Percentiles rank a stretch among this genome's conserved stretches.
These are phyloP conservation scores for Cottoperca gobio DNA, from an alignment of 2,797 vertebrate species.

Conservation along the genomic window DNA sequence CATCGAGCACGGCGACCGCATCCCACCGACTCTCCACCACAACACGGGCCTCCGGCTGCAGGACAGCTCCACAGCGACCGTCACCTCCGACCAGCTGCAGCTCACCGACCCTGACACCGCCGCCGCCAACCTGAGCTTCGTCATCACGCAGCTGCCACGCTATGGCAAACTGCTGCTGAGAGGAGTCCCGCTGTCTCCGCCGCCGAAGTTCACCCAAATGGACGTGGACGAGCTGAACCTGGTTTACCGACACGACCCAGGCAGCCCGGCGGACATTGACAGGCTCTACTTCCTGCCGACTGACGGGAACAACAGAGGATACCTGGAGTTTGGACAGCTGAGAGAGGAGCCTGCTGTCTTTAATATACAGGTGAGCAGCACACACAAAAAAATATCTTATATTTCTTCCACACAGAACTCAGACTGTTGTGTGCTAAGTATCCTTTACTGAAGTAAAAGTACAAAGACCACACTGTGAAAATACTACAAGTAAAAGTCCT, in stretches of 20 bases:
- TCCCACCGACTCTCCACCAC: slow-evolving; percentile 71
- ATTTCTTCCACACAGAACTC: not conserved
- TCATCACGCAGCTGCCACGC: slow-evolving; percentile 71
- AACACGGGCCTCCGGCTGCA: slow-evolving; percentile 76
- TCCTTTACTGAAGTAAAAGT: not conserved
- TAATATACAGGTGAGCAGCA: slow-evolving; percentile 75
- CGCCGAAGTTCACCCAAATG: slow-evolving; percentile 75
- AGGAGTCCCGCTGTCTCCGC: slow-evolving; percentile 47
- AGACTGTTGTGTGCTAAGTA: not conserved
- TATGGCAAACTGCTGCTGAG: slow-evolving; percentile 75
- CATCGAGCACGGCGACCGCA: slow-evolving; percentile 74
- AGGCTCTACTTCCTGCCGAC: slow-evolving; percentile 80
- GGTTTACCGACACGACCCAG: slow-evolving; percentile 74
- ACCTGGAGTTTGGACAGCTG: slow-evolving; percentile 81
- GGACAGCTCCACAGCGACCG: slow-evolving; percentile 60
- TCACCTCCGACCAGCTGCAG: slow-evolving; percentile 72
- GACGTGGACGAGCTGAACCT: slow-evolving; percentile 79
- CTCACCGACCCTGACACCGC: slow-evolving; percentile 81
- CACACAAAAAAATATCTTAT: not conserved
- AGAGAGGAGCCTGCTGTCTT: slow-evolving; percentile 77
- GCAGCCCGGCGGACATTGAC: slow-evolving; percentile 63
- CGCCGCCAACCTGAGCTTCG: slow-evolving; percentile 69
- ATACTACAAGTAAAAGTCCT: not conserved
- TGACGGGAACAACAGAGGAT: slow-evolving; percentile 77
- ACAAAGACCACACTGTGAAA: not conserved